Conservation (phyloP, 2,113 vertebrate genomes). For the Bujurquina vittata region DNA sequence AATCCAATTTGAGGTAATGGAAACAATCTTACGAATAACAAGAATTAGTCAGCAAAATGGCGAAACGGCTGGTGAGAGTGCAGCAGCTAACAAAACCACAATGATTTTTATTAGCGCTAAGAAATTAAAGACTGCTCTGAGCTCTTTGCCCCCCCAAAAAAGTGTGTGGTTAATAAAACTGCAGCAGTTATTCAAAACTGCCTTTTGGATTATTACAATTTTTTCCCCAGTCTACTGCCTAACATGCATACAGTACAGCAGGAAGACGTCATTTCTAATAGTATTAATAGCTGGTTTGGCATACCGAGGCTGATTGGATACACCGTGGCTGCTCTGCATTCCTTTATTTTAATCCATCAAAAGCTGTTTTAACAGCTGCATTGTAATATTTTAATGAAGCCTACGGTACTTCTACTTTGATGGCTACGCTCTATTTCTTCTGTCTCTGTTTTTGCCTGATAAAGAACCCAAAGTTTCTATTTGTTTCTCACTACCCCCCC, state of each 20-base stretch:
- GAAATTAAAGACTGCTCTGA: constrained; percentile 1
- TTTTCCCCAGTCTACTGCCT: background rate
- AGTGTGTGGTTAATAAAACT: background rate
- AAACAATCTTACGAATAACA: constrained; percentile 17
- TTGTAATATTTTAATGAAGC: constrained; percentile 8
- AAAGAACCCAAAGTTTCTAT: constrained; percentile 38
- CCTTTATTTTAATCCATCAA: background rate
- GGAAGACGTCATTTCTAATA: background rate
- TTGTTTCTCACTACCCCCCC: background rate
- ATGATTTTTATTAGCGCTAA: background rate
- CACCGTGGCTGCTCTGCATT: background rate
- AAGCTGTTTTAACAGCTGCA: background rate
- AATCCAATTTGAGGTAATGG: background rate
- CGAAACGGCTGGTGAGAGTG: background rate
- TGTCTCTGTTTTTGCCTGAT: constrained; percentile 7
- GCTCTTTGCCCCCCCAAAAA: background rate
- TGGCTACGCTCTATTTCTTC: background rate
- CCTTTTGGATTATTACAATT: background rate
- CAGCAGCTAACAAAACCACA: constrained; percentile 13
- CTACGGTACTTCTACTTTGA: background rate
- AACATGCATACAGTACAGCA: background rate
- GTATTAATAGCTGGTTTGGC: background rate
- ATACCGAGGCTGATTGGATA: background rate
- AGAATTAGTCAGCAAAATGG: constrained; percentile 22
- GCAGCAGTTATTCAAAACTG: background rate